phyloP scores from a whole-genome alignment of 2,113 vertebrate species.

The Daphoenositta chrysoptera region DNA sequence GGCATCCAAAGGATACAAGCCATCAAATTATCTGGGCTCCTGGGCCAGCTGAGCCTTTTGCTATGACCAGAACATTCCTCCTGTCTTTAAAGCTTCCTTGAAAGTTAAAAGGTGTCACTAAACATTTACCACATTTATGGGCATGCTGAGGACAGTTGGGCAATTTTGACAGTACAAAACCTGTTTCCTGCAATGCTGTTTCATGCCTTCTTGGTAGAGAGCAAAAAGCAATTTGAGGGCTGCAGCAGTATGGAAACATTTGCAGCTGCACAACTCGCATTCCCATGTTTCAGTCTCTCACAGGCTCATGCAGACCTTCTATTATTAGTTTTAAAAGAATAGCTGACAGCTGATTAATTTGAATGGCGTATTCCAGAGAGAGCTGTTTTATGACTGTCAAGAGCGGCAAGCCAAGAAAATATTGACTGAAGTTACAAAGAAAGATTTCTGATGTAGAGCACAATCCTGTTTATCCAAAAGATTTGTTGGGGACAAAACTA shows the following conservation, averaged over 20 bases:
- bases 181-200: background rate
- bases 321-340: constrained; percentile 36
- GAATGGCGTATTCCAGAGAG: background rate
- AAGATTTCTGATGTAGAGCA: background rate
- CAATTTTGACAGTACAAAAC: background rate
- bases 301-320: background rate
- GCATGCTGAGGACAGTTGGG: background rate
- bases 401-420: background rate
- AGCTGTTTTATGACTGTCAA: background rate
- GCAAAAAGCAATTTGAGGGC: background rate
- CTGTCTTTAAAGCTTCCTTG: background rate
- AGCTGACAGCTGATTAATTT: constrained; percentile 30
- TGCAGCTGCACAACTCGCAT: background rate
- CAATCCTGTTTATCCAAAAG: background rate
- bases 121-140: background rate
- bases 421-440: background rate
- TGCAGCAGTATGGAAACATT: background rate
- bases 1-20: background rate
- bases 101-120: background rate
- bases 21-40: background rate
- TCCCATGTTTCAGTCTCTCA: constrained; percentile 1
- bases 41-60: background rate
- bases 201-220: background rate
- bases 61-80: background rate
- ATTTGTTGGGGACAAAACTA: background rate